These are phyloP conservation scores for Macropus fuliginosus DNA, from an alignment of 2,797 vertebrate species.

Conservation along the genomic window DNA sequence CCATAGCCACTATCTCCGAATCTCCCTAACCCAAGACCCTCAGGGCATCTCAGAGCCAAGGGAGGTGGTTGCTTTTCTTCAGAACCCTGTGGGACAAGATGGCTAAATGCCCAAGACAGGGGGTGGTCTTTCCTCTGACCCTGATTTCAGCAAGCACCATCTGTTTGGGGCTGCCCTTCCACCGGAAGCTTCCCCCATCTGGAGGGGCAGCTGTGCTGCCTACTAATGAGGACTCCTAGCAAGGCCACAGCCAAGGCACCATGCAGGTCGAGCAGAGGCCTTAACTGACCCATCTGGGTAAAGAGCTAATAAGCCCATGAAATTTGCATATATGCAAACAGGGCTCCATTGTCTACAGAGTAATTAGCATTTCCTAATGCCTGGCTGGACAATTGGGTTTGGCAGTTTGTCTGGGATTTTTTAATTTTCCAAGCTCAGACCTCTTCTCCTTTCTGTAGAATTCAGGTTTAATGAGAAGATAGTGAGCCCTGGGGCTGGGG, in stretches of 20 bases:
- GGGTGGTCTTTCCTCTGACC: background rate
- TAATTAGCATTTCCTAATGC: conserved; percentile 28
- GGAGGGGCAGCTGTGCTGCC: conserved; percentile 35
- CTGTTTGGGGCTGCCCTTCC: background rate
- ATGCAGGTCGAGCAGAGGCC: background rate
- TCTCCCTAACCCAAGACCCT: background rate
- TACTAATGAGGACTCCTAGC: background rate
- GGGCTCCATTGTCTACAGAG: conserved; percentile 2
- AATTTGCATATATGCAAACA: conserved; percentile 82
- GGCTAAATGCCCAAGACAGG: background rate
- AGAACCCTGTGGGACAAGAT: background rate
- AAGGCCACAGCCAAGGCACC: fast-evolving
- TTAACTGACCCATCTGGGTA: conserved; percentile 53
- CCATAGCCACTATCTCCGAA: background rate
- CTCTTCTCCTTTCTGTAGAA: background rate
- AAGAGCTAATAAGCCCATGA: background rate
- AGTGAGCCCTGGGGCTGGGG: background rate
- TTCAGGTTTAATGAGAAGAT: background rate
- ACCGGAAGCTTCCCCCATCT: conserved; percentile 64
- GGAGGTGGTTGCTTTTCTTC: background rate
- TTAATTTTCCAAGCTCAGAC: background rate
- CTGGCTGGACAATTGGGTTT: conserved; percentile 4
- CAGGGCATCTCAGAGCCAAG: background rate
- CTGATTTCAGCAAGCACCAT: background rate
- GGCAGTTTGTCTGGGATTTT: background rate